phyloP scores from a whole-genome alignment of 2,797 vertebrate species.

The Synaphobranchus kaupii region DNA sequence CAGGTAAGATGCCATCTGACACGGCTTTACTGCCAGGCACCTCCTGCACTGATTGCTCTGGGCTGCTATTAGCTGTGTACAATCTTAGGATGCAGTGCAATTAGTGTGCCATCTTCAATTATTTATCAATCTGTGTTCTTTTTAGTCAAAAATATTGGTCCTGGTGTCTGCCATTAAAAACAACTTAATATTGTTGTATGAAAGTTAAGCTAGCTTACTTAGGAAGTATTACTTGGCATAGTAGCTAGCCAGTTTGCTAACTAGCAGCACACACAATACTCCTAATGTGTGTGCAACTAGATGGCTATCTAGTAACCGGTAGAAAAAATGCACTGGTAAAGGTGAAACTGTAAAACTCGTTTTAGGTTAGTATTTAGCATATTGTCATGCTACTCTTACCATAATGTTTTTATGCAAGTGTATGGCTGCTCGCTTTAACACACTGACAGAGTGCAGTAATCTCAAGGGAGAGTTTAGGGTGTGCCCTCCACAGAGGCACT shows the following conservation, averaged over 20 bases:
- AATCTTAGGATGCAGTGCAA: neutral
- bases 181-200: neutral
- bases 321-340: neutral
- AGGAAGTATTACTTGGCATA: neutral
- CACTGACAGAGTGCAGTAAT: neutral
- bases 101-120: neutral
- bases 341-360: neutral
- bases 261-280: neutral
- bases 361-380: neutral
- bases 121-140: neutral
- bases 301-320: neutral
- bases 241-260: neutral
- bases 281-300: too few species aligned
- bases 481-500: neutral
- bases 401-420: neutral
- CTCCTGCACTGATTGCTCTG: neutral
- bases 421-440: neutral
- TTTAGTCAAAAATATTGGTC: neutral
- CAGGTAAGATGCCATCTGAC: conserved; percentile 64
- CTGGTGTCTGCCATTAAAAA: neutral
- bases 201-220: neutral
- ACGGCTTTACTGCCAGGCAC: neutral
- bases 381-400: neutral
- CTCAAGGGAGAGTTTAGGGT: neutral
- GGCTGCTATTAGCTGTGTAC: neutral